These are phyloP conservation scores for Callospermophilus lateralis DNA, from an alignment of 2,113 vertebrate genomes.

Conservation along the genomic window DNA sequence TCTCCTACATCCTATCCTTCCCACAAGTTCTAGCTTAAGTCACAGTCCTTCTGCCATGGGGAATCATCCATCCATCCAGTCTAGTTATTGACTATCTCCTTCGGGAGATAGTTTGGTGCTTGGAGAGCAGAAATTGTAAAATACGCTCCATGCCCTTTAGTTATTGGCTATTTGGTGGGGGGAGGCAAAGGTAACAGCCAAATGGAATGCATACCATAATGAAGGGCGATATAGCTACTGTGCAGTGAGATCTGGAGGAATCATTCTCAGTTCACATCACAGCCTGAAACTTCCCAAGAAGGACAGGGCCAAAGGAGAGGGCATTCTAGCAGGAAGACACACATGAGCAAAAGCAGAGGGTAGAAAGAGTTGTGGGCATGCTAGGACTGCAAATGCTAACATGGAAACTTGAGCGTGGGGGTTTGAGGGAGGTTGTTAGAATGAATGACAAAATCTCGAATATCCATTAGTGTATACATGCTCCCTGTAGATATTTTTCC, in stretches of 20 bases:
- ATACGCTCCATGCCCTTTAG: background rate
- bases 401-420: background rate
- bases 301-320: background rate
- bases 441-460: background rate
- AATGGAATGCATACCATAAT: background rate
- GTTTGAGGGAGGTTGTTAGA: background rate
- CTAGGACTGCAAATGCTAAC: background rate
- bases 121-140: background rate
- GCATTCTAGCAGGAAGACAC: background rate
- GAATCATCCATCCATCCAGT: background rate
- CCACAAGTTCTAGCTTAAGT: background rate
- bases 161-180: background rate
- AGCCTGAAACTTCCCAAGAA: background rate
- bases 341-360: background rate
- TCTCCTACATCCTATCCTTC: background rate
- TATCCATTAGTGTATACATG: background rate
- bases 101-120: background rate
- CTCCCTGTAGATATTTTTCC: background rate
- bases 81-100: background rate
- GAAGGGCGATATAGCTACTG: background rate
- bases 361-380: background rate
- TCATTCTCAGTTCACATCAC: background rate
- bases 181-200: background rate
- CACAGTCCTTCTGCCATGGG: background rate
- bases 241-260: background rate